Percentiles rank a stretch among this genome's conserved stretches.
These are phyloP conservation scores for Peromyscus polionotus DNA, from an alignment of 2,113 vertebrate genomes.

Conservation along the genomic window DNA sequence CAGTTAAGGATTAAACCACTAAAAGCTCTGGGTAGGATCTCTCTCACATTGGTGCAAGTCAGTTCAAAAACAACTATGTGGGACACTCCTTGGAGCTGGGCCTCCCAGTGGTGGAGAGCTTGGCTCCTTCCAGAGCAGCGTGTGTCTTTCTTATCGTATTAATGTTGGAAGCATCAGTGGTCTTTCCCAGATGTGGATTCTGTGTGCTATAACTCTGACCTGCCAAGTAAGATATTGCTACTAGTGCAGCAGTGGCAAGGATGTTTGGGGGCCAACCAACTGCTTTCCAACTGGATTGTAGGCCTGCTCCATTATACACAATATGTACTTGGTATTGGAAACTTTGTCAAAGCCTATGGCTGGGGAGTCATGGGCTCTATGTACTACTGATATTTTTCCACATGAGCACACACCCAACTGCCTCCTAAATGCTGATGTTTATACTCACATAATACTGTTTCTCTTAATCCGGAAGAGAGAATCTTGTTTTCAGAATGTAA, in stretches of 20 bases:
- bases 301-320: background rate
- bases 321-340: background rate
- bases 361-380: background rate
- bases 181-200: background rate
- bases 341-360: background rate
- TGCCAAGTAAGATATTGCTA: background rate
- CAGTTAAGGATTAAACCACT: slow-evolving; percentile 22
- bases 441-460: too few relatives aligned
- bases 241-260: background rate
- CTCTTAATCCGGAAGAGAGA: background rate
- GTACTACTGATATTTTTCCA: background rate
- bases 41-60: background rate
- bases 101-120: background rate
- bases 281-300: background rate
- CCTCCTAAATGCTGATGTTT: background rate
- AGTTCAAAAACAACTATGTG: background rate
- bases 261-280: background rate
- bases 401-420: background rate
- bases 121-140: fast-evolving
- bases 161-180: background rate
- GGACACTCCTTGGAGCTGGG: background rate
- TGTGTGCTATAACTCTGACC: background rate
- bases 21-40: slow-evolving; percentile 5
- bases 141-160: fast-evolving
- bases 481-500: background rate